Base-by-base conservation (phyloP, 2,888 invertebrate species). In the Drosophila kambysellisi region DNA sequence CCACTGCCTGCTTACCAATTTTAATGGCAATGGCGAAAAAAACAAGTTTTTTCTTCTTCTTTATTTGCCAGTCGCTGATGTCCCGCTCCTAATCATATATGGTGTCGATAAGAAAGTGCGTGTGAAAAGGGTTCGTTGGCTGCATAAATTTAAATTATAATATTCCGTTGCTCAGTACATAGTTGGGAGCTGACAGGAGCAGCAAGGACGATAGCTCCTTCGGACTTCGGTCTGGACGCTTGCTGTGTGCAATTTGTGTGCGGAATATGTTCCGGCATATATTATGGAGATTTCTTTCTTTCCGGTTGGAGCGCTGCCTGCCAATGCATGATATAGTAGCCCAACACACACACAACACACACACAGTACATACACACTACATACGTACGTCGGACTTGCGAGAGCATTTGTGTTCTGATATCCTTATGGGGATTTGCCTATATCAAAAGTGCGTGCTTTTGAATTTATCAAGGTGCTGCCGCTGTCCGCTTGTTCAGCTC, bases 231-330 rank as follows among this genome's bases (percentile, higher is more conserved):
- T 73, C 76, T 75, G 82, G 72, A 33, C 72, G 74, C 81, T 79
- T 69, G 84, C 79, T 82, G 84, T 91, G 91, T 91, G 91, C 93
- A 93, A 93, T 93, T 93, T 93, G 93, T 93, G 93, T 91, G 89
- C 91, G 89, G 93, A 92, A 92, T 93, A 91, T 93, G 93, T 91
- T 92, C 86, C 83, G 91, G 93, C 92, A 93, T 93, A 93, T 90
- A 93, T 93, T 93, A 93, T 89, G 89, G 91, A 91, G 92, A 92
- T 91, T 91, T 81, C 76, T 82, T 88, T 74, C 78, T 82, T 70
- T 80, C 79, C 82, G 71, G 67, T 52, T 70, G 56, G 63, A 63
- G 73, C 67, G 64, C 59, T 59, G 85, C 71, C 83, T 90, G 90
- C 90, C 87, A 82, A 88, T 88, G 73, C 76, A 84, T 88, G 83